phyloP scores from a whole-genome alignment of 2,888 invertebrate genomes.

The Bombylius discolor region DNA sequence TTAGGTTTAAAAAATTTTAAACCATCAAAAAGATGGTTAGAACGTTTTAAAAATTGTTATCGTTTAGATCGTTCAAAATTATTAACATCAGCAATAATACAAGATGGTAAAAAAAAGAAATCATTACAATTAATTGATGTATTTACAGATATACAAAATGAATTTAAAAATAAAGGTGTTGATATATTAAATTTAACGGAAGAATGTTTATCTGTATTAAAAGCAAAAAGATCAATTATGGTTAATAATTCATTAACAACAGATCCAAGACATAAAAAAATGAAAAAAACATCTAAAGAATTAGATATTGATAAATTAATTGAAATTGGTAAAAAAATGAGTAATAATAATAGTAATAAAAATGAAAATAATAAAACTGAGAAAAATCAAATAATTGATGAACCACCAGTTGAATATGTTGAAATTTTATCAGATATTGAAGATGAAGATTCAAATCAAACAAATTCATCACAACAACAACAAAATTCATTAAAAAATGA shows the following conservation, averaged over 20 bases:
- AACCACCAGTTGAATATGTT: background rate
- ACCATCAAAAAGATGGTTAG: constrained; percentile 8
- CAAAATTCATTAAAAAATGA: no score
- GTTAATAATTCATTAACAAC: background rate
- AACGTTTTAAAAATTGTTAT: constrained; percentile 8
- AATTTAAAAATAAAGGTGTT: background rate
- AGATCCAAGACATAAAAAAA: background rate
- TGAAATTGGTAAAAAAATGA: no score
- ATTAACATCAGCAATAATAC: background rate
- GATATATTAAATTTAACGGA: background rate
- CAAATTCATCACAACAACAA: background rate
- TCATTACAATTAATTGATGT: background rate
- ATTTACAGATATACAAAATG: background rate
- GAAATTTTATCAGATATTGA: background rate
- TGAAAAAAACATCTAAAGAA: background rate
- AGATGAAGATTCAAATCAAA: background rate
- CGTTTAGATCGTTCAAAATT: background rate
- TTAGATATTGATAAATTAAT: background rate
- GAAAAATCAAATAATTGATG: background rate
- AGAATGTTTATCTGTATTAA: background rate
- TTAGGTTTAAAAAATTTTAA: constrained; percentile 3
- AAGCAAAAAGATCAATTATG: background rate
- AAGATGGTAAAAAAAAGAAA: background rate
- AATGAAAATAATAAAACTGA: background rate
- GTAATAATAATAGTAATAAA: background rate